Percentiles rank a stretch among this genome's conserved stretches.
Conservation (phyloP, 64 coral and sea anemone genomes). For the Acropora tenuis region DNA sequence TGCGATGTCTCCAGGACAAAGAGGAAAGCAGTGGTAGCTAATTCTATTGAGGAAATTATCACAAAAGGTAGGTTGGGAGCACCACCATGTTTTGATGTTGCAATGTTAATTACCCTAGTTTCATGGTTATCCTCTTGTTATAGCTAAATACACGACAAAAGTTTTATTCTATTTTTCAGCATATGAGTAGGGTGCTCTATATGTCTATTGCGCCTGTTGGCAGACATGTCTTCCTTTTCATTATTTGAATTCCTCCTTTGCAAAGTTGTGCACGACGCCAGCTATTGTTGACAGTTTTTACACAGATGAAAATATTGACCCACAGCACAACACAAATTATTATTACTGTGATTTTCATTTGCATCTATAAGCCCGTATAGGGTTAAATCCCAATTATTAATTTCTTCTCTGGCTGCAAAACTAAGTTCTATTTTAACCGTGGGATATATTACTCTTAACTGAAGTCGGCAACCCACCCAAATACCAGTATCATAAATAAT, state of each 20-base stretch:
- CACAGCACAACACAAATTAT: background rate
- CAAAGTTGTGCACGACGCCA: background rate
- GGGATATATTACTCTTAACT: too few relatives aligned
- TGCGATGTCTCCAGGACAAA: slow-evolving; percentile 1
- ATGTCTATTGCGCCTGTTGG: too few relatives aligned
- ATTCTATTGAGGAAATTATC: slow-evolving; percentile 5
- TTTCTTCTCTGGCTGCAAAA: background rate
- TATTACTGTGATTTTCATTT: slow-evolving; percentile 2
- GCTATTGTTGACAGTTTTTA: slow-evolving; percentile 3
- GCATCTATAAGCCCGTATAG: background rate
- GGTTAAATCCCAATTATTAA: background rate
- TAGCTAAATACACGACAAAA: background rate
- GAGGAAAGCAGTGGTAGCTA: slow-evolving; percentile 21
- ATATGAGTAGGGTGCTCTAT: background rate
- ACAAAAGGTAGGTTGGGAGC: background rate
- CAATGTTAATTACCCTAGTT: slow-evolving; percentile 1
- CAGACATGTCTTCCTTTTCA: background rate
- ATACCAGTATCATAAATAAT: too few relatives aligned
- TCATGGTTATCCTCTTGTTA: slow-evolving; percentile 12
- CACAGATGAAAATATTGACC: background rate
- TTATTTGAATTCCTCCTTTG: background rate
- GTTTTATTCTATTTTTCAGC: background rate
- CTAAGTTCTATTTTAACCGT: background rate
- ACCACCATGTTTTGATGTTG: background rate
- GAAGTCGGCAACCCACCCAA: too few relatives aligned